Evolutionary conservation across 35 echinoderm and acorn worm genomes (phyloP).

Genomic region (Ophiothrix spiculata): DNA sequence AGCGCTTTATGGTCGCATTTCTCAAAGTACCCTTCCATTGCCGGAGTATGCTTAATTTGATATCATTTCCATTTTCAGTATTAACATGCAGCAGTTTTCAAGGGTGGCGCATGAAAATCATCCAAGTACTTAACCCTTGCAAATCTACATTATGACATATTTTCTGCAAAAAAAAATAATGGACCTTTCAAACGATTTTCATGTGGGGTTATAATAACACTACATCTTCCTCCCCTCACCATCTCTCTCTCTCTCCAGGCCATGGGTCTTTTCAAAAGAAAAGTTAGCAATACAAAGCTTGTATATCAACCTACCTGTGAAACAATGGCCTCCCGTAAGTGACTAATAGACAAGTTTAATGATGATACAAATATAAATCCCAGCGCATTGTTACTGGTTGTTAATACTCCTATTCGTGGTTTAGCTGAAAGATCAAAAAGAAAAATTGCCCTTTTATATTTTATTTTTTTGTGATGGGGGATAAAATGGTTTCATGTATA

Average conservation of each 20-base stretch:
- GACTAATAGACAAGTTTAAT: constrained; percentile 34
- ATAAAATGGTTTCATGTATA: too few species aligned
- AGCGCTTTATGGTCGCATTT: too few species aligned
- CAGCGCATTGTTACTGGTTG: constrained; percentile 25
- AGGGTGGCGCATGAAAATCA: too few species aligned
- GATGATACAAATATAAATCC: constrained; percentile 68
- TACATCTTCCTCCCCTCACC: too few species aligned
- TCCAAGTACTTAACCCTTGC: too few species aligned
- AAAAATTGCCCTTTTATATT: neutral
- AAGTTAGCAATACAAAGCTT: neutral
- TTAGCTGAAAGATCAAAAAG: constrained; percentile 38
- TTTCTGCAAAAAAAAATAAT: neutral
- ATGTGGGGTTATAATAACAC: too few species aligned
- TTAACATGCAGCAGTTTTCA: too few species aligned
- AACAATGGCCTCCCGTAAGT: constrained; percentile 60
- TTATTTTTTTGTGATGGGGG: too few species aligned
- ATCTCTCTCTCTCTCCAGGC: neutral
- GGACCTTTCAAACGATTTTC: too few species aligned
- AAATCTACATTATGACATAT: neutral
- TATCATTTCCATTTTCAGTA: too few species aligned
- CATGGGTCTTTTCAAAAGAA: neutral
- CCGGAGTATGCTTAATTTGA: too few species aligned
- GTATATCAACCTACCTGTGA: constrained; percentile 43
- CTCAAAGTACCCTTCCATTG: too few species aligned
- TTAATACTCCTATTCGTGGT: constrained; percentile 53